Evolutionary conservation across 2,797 vertebrate genomes (phyloP), one percentile per base, ranked within the genome.

Genomic region (Gorsachius magnificus): DNA sequence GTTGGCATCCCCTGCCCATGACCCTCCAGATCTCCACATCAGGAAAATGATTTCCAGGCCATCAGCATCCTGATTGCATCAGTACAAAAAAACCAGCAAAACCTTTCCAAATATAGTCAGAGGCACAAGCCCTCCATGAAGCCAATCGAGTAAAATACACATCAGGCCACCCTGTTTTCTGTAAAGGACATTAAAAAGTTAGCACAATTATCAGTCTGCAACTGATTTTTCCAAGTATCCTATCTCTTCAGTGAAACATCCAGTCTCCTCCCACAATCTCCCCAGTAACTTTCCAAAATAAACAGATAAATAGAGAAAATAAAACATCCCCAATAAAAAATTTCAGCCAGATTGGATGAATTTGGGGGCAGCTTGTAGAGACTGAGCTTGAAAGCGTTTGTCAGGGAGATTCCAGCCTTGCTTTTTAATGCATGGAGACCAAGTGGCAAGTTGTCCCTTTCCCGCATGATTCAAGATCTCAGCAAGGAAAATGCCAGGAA

Each of bases 61-160:
- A 91, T 79, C 80, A 88, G 93, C 89, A 95, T 76, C 71, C 89
- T 85, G 84, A 83, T 69, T 93, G 71, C 93, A 95, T 93, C 89
- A 88, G 87, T 74, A 89, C 63, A 69, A 95, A 95, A 94, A 94
- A 71, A 21, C 15, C 66, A 87, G 69, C 68, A 78, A 93, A 96
- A 89, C 61, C 90, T 97, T 87, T 76, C 97, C 97, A 96, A 96
- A 97, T 96, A 97, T 96, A 96, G 97, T 90, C 96, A 97, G 79
- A 92, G 61, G 63, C 89, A 87, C 53, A 78, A 89, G 57, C 70
- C 72, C 76, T 96, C 51, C 63, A 31, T 69, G 80, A 91, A 92
- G 48, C 63, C 8, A 46, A 38, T 76, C 60, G 64, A 90, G 83
- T 77, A 89, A 93, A 95, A 90, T 19, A 92, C 64, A 88, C 43